Conservation (phyloP, 2,888 invertebrate species). For the Pachymerium ferrugineum region DNA sequence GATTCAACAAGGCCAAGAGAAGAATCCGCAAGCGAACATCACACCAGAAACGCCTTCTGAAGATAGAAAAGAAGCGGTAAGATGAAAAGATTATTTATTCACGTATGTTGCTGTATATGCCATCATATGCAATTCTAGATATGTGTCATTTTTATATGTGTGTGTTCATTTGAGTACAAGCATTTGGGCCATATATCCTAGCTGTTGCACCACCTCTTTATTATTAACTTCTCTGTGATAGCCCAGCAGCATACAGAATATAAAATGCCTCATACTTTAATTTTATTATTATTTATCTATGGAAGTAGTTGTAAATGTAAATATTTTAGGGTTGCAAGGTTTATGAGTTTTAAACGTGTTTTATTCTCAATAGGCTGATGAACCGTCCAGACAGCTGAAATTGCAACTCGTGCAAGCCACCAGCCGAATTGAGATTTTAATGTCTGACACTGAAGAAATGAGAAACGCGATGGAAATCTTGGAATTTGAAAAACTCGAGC, state of each 20-base stretch:
- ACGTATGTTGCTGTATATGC: too few relatives aligned
- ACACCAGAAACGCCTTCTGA: neutral
- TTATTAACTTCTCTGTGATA: too few relatives aligned
- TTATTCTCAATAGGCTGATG: neutral
- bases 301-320: too few relatives aligned
- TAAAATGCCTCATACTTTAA: too few relatives aligned
- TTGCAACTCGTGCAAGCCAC: neutral
- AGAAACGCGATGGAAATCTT: conserved; percentile 29
- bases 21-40: neutral
- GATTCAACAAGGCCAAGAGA: conserved; percentile 11
- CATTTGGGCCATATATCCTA: too few relatives aligned
- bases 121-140: too few relatives aligned
- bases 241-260: too few relatives aligned
- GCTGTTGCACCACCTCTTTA: too few relatives aligned
- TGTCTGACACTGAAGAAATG: conserved; percentile 1
- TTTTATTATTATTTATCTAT: too few relatives aligned
- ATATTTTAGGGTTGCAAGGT: too few relatives aligned
- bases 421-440: conserved; percentile 15
- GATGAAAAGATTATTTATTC: neutral
- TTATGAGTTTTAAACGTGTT: too few relatives aligned
- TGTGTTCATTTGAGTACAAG: neutral
- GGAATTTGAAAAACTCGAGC: conserved; percentile 28
- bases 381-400: neutral
- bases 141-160: too few relatives aligned
- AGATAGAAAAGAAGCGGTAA: neutral